Conservation (phyloP, 2,113 vertebrate genomes). For the Toxotes jaculatrix region DNA sequence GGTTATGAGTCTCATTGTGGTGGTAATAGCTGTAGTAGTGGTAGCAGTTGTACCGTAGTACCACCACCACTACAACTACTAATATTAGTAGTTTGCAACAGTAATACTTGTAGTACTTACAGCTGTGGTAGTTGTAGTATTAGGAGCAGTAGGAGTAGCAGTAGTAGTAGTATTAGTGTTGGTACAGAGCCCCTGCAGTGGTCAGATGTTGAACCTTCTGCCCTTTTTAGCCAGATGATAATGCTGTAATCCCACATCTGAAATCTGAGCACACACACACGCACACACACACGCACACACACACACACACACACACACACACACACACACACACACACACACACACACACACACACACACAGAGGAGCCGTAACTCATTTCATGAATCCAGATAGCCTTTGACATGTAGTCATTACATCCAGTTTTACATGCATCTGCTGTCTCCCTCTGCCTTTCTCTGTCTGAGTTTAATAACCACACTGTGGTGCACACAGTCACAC, state of each 20-base stretch:
- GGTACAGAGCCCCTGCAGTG: slow-evolving; percentile 4
- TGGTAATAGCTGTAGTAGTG: background rate
- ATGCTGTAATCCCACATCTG: slow-evolving; percentile 44
- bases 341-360: background rate
- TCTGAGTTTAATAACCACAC: background rate
- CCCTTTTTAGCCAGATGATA: slow-evolving; percentile 44
- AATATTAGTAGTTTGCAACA: background rate
- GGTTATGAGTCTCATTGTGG: background rate
- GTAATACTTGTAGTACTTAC: background rate
- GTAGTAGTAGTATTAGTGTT: background rate
- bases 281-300: slow-evolving; percentile 14
- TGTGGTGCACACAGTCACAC: background rate
- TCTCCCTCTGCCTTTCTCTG: background rate
- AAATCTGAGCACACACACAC: slow-evolving; percentile 1
- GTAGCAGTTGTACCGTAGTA: too few relatives aligned
- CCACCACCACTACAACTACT: background rate
- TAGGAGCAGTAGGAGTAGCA: background rate
- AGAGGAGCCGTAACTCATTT: slow-evolving; percentile 15
- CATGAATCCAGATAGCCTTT: slow-evolving; percentile 39
- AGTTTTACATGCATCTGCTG: background rate
- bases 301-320: background rate
- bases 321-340: slow-evolving; percentile 7
- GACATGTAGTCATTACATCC: slow-evolving; percentile 27
- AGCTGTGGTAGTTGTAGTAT: background rate
- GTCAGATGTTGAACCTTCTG: slow-evolving; percentile 47